Conservation (phyloP, 2,888 invertebrate genomes). For the Perizoma affinitatum region DNA sequence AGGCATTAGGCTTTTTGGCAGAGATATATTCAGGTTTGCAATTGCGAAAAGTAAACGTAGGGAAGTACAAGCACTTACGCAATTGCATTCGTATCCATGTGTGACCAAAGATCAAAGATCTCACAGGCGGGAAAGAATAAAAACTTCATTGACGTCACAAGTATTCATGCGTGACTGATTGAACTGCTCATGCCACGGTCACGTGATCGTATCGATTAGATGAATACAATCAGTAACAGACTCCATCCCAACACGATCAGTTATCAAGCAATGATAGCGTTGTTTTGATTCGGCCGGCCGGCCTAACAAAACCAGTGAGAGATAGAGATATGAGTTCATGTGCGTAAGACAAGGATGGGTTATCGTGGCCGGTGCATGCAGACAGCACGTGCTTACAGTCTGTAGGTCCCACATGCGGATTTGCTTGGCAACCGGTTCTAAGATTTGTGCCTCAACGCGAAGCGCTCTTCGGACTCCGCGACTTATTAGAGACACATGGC, state of each 20-base stretch:
- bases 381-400: constrained; percentile 51
- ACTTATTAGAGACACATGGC: constrained; percentile 3
- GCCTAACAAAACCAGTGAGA: constrained; percentile 44
- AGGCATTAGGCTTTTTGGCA: background rate
- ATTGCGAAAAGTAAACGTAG: background rate
- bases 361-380: constrained; percentile 58
- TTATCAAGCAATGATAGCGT: constrained; percentile 34
- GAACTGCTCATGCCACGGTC: constrained; percentile 12
- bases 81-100: constrained; percentile 12
- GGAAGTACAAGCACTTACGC: constrained; percentile 16
- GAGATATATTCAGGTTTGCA: background rate
- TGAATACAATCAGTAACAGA: constrained; percentile 3
- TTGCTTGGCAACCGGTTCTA: constrained; percentile 26
- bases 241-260: constrained; percentile 29
- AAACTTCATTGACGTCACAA: constrained; percentile 18
- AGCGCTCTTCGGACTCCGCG: constrained; percentile 10
- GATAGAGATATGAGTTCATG: constrained; percentile 37
- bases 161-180: constrained; percentile 27
- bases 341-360: constrained; percentile 47
- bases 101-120: constrained; percentile 7
- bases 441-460: constrained; percentile 2
- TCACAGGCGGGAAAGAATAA: constrained; percentile 14
- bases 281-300: constrained; percentile 44
- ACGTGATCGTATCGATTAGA: constrained; percentile 30
- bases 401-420: constrained; percentile 23